phyloP scores from a whole-genome alignment of 2,888 invertebrate genomes.

The Philonicus albiceps region DNA sequence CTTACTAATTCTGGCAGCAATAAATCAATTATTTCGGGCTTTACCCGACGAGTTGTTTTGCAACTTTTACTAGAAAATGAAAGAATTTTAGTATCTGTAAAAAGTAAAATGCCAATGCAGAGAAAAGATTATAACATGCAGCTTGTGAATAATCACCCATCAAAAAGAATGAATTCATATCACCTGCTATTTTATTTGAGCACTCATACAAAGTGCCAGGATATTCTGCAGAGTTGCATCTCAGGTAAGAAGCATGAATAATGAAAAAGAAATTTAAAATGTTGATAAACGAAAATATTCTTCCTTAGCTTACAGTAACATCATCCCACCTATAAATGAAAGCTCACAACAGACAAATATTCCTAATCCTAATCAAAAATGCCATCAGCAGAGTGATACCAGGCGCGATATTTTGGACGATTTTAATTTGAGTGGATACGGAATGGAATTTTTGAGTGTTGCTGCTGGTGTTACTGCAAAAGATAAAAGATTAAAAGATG shows the following conservation, averaged over 20 bases:
- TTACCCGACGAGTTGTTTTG: slow-evolving; percentile 84
- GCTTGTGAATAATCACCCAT: slow-evolving; percentile 68
- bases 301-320: slow-evolving; percentile 60
- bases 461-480: slow-evolving; percentile 88
- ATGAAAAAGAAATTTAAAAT: not conserved
- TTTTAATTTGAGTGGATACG: slow-evolving; percentile 58
- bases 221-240: slow-evolving; percentile 73
- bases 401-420: slow-evolving; percentile 63
- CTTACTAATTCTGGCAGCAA: slow-evolving; percentile 50
- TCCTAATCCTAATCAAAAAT: slow-evolving; percentile 44
- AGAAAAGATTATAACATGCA: slow-evolving; percentile 56
- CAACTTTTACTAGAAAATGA: slow-evolving; percentile 88
- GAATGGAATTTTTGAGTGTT: slow-evolving; percentile 72
- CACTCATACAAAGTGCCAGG: slow-evolving; percentile 76
- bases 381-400: slow-evolving; percentile 45
- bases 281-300: not conserved
- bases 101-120: slow-evolving; percentile 61
- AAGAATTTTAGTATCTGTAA: slow-evolving; percentile 79
- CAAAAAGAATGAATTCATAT: slow-evolving; percentile 76
- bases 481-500: slow-evolving; percentile 87
- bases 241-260: slow-evolving; percentile 56
- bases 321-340: slow-evolving; percentile 56
- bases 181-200: slow-evolving; percentile 78
- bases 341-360: slow-evolving; percentile 54
- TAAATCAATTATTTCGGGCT: slow-evolving; percentile 74